Base-by-base conservation (phyloP, 2,113 vertebrate species). In the human region DNA sequence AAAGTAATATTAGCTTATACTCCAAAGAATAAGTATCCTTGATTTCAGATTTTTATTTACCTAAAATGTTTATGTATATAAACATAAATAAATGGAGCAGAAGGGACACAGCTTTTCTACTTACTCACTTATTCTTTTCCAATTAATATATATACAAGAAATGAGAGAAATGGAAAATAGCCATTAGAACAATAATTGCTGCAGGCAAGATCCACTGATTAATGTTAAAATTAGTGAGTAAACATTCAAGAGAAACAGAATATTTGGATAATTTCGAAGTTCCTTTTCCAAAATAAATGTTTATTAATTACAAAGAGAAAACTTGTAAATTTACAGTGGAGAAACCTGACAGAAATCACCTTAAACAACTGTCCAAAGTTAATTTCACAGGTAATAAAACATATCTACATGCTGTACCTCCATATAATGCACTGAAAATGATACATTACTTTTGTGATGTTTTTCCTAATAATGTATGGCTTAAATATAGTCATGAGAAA, bases 141-240 rank as follows among this genome's bases (percentile, higher is more conserved):
- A 93, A 83, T 55, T 59, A 92, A 55, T 70, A 89, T 92, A 55
- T 23, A 30, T 57, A 89, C 2, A 59, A 52, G 10, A 25, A 89
- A 81, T 85, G 43, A 76, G 16, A 32, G 17, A 96, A 87, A 70
- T 78, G 85, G n/a, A 86, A 88, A 92, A 89, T 61, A 92, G 55
- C 2, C 22, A 59, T 82, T 73, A 90, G 78, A 87, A 38, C 7
- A 40, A 94, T 70, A 89, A 92, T 5, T 91, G 27, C 50, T 72
- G 0, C n/a, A 80, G 64, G 25, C 35, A 92, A 70, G 16, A 88
- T 43, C 40, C 64, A 76, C 5, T 22, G 22, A 66, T 43, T 45
- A 32, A 87, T 88, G 18, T 48, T 84, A 89, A 89, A 85, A 89
- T 93, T 73, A 79, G 1, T 76, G 27, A 5, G 43, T 38, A 72